Base-by-base conservation (phyloP, 1,140 invertebrate genomes). In the Rhyacophila brunnea region DNA sequence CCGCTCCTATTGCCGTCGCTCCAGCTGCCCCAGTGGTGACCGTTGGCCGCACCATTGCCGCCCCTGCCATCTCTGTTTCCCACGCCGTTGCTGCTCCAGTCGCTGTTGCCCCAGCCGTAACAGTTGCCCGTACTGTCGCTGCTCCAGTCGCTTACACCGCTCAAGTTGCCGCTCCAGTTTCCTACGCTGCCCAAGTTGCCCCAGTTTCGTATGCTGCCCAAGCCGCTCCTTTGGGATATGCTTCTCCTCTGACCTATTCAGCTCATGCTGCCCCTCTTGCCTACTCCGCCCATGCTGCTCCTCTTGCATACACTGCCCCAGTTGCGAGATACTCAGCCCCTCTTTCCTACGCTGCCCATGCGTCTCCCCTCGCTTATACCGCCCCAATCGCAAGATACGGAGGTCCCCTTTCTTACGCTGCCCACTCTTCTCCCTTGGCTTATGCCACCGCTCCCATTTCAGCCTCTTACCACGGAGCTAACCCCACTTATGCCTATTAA, bases 401-500 rank as follows among this genome's bases (percentile, higher is more conserved):
- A 3, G 23, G 4, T 9, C 23, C 2, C 14, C 18, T 43, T 43
- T 13, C 51, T 15, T 45, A 46, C 35, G 10, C 44, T 23, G 43
- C 13, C 15, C 35, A 52, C 18, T 56, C 55, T 28, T 63, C 20
- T 57, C 52, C 52, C 17, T 64, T 60, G 35, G 57, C 52, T 42
- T 60, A 64, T 43, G 15, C 53, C 15, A 10, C 53, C 32, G 23
- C 53, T 7, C 5, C 45, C 18, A 28, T 43, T 1, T 28, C 23
- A 13, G 17, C 43, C 43, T 20, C 51, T 15, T 32, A 46, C 17
- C n/a, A 34, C 32, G 43, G 14, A 28, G 18, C 23, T 13, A 61
- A 61, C 28, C 58, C 17, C 62, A 52, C 52, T 13, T 64, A 64
- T 44, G 57, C 46, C 46, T 60, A 64, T 49, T 60, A 59, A 64